These are phyloP conservation scores for Pristis pectinata DNA, from an alignment of 2,797 vertebrate species.

Conservation along the genomic window DNA sequence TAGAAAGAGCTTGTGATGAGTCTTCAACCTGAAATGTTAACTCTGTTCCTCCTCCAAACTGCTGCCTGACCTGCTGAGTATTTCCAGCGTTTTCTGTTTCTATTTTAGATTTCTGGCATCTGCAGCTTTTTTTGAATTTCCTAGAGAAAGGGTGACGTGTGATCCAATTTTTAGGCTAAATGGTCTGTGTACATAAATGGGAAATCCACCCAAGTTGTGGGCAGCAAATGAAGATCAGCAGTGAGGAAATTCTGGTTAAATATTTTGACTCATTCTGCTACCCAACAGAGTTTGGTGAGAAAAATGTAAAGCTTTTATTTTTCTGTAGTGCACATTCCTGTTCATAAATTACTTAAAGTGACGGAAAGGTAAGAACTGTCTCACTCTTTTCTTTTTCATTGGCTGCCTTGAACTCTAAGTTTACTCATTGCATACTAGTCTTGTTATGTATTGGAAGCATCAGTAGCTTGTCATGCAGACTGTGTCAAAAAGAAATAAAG, in stretches of 20 bases:
- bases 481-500: neutral
- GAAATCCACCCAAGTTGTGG: neutral
- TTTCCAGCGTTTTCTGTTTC: too few species aligned
- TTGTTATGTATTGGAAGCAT: neutral
- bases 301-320: neutral
- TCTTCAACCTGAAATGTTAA: too few species aligned
- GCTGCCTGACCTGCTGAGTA: too few species aligned
- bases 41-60: too few species aligned
- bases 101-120: too few species aligned
- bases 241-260: neutral
- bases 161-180: too few species aligned
- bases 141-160: too few species aligned
- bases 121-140: too few species aligned
- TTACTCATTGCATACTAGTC: neutral
- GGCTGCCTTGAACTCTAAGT: neutral
- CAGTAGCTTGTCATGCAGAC: neutral
- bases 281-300: neutral
- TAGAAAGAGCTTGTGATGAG: too few species aligned
- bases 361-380: neutral
- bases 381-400: neutral
- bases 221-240: neutral
- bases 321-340: neutral
- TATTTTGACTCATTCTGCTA: neutral
- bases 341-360: neutral
- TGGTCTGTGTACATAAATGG: neutral